phyloP scores from a whole-genome alignment of 2,888 invertebrate species.

The Drosophila lutescens region DNA sequence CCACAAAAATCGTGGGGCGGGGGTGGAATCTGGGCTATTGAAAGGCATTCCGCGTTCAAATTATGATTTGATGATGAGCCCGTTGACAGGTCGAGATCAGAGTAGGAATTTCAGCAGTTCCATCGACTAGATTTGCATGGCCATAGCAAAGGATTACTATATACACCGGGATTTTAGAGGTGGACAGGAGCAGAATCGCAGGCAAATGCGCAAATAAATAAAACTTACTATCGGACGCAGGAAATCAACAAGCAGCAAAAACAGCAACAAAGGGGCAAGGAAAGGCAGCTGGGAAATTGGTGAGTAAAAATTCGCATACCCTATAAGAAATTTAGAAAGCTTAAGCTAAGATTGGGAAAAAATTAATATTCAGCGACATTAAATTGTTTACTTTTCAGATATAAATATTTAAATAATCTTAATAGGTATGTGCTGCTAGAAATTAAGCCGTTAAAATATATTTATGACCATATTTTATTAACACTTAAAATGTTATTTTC shows the following conservation, averaged over 20 bases:
- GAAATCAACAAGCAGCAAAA: conserved; percentile 63
- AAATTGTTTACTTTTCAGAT: too few relatives aligned
- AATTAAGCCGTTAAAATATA: not conserved
- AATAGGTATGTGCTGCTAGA: too few relatives aligned
- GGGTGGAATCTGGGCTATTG: conserved; percentile 17
- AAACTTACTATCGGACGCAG: conserved; percentile 74
- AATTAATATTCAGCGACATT: too few relatives aligned
- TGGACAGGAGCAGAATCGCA: conserved; percentile 16
- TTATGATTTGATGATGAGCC: conserved; percentile 58
- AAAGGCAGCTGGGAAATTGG: not conserved
- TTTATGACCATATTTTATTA: not conserved
- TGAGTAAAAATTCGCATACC: not conserved
- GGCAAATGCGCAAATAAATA: conserved; percentile 65
- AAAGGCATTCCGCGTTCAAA: conserved; percentile 30
- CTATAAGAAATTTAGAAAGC: not conserved
- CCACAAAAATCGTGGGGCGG: conserved; percentile 12
- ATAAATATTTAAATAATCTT: too few relatives aligned
- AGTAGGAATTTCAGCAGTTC: conserved; percentile 13
- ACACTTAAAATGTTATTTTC: not conserved
- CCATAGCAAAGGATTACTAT: conserved; percentile 59
- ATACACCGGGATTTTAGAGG: conserved; percentile 7
- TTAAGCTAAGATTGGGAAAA: too few relatives aligned
- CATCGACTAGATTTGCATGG: conserved; percentile 53
- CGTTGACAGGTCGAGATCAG: conserved; percentile 43
- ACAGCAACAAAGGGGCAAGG: not conserved